Conservation (phyloP, 2,113 vertebrate genomes). For the Sterna hirundo region DNA sequence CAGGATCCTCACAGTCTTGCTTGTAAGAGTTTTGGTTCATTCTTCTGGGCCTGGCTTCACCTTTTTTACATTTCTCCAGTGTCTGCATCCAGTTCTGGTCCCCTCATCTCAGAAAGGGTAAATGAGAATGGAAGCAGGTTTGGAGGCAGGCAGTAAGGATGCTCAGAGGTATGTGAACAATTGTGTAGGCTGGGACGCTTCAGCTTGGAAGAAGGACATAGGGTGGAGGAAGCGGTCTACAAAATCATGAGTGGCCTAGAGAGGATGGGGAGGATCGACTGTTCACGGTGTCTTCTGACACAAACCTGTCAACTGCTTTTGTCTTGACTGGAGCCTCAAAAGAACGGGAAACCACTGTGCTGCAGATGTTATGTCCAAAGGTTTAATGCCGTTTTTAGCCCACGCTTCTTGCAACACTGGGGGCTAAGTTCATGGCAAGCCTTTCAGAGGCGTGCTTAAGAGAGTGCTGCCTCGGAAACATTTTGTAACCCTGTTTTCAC, state of each 20-base stretch:
- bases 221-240: neutral
- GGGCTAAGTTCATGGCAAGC: conserved; percentile 23
- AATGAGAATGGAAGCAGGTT: neutral
- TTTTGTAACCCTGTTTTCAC: conserved; percentile 45
- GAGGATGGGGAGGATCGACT: neutral
- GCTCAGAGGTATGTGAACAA: neutral
- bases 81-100: neutral
- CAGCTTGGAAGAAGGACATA: neutral
- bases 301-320: neutral
- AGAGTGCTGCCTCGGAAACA: conserved; percentile 16
- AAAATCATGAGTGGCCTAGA: neutral
- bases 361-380: neutral
- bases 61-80: neutral
- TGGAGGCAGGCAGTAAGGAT: neutral
- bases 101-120: neutral
- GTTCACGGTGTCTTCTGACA: neutral
- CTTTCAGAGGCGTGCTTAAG: neutral
- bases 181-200: neutral
- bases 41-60: neutral
- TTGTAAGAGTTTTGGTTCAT: neutral
- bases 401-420: neutral
- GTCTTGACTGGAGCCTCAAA: neutral
- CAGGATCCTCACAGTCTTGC: neutral
- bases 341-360: neutral
- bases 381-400: neutral